Base-by-base conservation (phyloP, 2,797 vertebrate genomes). In the Eulemur mongoz region DNA sequence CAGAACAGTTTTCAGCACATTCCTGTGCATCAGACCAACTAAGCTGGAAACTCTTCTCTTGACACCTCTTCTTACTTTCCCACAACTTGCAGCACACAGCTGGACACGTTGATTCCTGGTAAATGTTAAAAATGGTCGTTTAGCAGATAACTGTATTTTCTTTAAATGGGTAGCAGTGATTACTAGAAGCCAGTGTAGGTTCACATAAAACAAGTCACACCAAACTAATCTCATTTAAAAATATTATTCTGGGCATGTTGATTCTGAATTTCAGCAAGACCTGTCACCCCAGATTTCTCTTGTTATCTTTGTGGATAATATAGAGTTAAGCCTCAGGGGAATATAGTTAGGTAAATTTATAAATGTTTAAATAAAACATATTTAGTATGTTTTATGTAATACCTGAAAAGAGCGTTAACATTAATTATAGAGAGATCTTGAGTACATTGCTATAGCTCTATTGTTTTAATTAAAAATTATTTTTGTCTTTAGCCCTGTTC, bases 321-420 rank as follows among this genome's bases (percentile, higher is more conserved):
- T 59, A 82, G 79, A 80, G 43, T 67, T 84, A 89, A 95, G 52
- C 12, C 22, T 94, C 35, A 38, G 25, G 69, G 43, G 43, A 85
- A 7, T 78, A 48, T 57, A 73, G n/a, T 78, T 89, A 89, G 17
- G 10, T 76, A 6, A 23, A 30, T 85, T 96, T 72, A 32, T 72
- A 76, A 95, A 30, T 85, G 32, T 32, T 85, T 91, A 95, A 89
- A 72, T 91, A 89, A 84, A 80, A 61, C 52, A 52, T 43, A 84
- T 61, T 70, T 67, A 85, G 12, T 59, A 63, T 63, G 30, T 84
- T 57, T 81, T 84, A 76, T 80, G 5, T 70, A 72, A 81, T 0
- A 6, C 8, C 23, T 48, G 63, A 75, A 91, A 67, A 82, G 54
- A 8, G 1, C 82, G 13, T 38, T 79, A 63, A 69, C 43, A 61